A percentile compares a stretch with the other conserved stretches of the same genome.
These are phyloP conservation scores for Parnassius mnemosyne DNA, from an alignment of 2,888 invertebrate genomes.

Conservation along the genomic window DNA sequence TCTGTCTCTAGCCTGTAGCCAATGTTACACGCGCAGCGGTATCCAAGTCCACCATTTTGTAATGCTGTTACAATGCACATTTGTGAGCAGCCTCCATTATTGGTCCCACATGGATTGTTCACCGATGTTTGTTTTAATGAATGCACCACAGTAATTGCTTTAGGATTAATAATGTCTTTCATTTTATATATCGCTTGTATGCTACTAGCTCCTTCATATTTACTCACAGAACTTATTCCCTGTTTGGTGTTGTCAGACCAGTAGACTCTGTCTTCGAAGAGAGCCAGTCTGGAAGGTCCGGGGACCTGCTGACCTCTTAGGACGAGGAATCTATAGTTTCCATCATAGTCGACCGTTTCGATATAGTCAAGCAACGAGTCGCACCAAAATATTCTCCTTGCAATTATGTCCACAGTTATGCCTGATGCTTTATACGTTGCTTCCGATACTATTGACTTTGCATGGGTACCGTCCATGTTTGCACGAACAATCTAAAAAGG, in stretches of 20 bases:
- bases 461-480: constrained; percentile 96
- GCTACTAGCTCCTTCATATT: constrained; percentile 89
- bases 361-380: constrained; percentile 97
- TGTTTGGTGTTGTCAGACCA: constrained; percentile 96
- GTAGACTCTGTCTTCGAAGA: constrained; percentile 92
- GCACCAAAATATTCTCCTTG: constrained; percentile 96
- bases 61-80: constrained; percentile 95
- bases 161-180: constrained; percentile 89
- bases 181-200: constrained; percentile 90
- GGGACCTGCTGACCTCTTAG: constrained; percentile 92
- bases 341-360: constrained; percentile 96
- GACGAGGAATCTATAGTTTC: constrained; percentile 88
- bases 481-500: constrained; percentile 84
- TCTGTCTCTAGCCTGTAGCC: constrained; percentile 89
- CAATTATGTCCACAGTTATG: constrained; percentile 93
- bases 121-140: constrained; percentile 87
- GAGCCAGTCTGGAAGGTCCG: constrained; percentile 89
- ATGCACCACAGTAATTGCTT: constrained; percentile 91
- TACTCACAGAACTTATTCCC: constrained; percentile 92
- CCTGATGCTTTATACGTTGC: constrained; percentile 97
- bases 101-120: constrained; percentile 91
- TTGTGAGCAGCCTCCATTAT: constrained; percentile 94
- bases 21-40: constrained; percentile 94
- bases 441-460: constrained; percentile 91
- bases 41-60: constrained; percentile 87